Evolutionary conservation across 2,113 vertebrate genomes (phyloP).

Genomic region (Camelus bactrianus): DNA sequence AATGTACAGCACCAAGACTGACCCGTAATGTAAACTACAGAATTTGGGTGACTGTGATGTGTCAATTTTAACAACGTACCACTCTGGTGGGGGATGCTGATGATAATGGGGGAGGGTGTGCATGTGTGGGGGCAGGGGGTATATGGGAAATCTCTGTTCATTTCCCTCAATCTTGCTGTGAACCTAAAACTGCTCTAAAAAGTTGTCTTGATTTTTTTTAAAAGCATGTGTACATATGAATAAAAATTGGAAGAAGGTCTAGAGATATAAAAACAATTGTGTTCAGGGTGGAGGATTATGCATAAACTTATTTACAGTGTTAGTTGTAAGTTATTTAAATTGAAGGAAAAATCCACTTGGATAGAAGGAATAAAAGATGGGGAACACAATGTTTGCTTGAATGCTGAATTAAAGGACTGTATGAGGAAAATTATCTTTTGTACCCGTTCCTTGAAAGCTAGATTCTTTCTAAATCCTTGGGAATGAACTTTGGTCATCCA

Average conservation of each 20-base stretch:
- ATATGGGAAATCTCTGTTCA: not conserved
- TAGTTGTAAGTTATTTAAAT: not conserved
- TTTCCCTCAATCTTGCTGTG: not conserved
- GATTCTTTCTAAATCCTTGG: not conserved
- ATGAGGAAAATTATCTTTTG: not conserved
- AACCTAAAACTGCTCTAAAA: not conserved
- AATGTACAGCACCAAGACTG: not conserved
- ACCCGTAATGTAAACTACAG: not conserved
- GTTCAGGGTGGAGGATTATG: not conserved
- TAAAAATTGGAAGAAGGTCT: not conserved
- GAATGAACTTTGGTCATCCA: not conserved
- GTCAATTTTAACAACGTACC: no score
- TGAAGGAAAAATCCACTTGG: not conserved
- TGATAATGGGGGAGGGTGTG: no score
- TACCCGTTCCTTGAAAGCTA: not conserved
- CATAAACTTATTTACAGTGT: not conserved
- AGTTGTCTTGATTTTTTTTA: no score
- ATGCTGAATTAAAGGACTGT: not conserved
- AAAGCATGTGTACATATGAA: not conserved
- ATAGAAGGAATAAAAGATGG: constrained; percentile 1
- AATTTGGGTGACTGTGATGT: no score
- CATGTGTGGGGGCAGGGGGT: not conserved
- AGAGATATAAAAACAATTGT: constrained; percentile 9
- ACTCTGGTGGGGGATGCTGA: no score
- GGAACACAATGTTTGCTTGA: not conserved